phyloP scores from a whole-genome alignment of 1,140 invertebrate species.

The Drosophila nigromelanica region DNA sequence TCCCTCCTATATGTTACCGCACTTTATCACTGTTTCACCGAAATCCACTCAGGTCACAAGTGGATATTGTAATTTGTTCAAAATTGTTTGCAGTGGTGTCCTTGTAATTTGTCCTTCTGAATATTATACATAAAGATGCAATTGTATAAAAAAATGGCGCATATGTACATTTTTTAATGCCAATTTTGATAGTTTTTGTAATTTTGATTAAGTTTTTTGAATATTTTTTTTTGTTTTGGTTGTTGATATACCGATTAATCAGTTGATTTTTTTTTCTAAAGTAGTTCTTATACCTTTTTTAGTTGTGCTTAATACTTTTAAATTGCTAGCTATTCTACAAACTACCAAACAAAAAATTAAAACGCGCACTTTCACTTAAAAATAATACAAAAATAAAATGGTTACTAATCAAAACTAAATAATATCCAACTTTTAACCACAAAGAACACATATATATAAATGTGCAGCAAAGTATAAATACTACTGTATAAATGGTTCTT shows the following conservation, averaged over 20 bases:
- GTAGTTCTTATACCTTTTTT: slow-evolving; percentile 2
- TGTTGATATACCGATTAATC: neutral
- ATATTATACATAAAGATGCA: slow-evolving; percentile 6
- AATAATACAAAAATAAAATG: slow-evolving; percentile 4
- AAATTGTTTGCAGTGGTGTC: slow-evolving; percentile 20
- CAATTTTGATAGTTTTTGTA: neutral
- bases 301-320: slow-evolving; percentile 19
- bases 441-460: slow-evolving; percentile 13
- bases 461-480: slow-evolving; percentile 9
- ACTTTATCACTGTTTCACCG: slow-evolving; percentile 28
- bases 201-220: slow-evolving; percentile 12
- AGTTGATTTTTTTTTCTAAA: slow-evolving; percentile 7
- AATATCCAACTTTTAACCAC: neutral
- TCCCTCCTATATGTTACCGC: slow-evolving; percentile 21
- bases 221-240: neutral
- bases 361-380: slow-evolving; percentile 35
- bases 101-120: slow-evolving; percentile 34
- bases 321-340: slow-evolving; percentile 31
- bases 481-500: neutral
- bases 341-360: slow-evolving; percentile 41
- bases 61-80: slow-evolving; percentile 18
- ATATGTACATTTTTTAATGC: slow-evolving; percentile 5
- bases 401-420: slow-evolving; percentile 33
- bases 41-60: slow-evolving; percentile 13
- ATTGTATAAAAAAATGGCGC: slow-evolving; percentile 25